Evolutionary conservation across 2,113 vertebrate genomes (phyloP).

Genomic region (Burhinus oedicnemus): DNA sequence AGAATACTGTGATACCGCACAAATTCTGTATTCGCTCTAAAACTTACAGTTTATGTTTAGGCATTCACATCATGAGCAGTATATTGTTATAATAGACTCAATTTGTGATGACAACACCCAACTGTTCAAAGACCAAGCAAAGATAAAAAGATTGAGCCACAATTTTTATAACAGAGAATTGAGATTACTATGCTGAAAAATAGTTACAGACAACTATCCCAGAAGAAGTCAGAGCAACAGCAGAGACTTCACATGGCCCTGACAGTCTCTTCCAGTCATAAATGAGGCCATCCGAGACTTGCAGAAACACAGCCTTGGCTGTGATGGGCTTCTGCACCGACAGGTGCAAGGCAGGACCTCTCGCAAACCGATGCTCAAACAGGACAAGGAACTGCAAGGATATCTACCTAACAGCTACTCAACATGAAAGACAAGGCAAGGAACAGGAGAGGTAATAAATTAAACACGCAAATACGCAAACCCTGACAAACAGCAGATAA

Average conservation of each 20-base stretch:
- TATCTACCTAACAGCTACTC: not conserved
- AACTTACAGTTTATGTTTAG: not conserved
- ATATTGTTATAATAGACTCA: not conserved
- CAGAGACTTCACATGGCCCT: not conserved
- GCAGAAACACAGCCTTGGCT: not conserved
- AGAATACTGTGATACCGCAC: not conserved
- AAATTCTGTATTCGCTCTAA: not conserved
- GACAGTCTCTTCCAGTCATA: not conserved
- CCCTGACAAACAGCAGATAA: constrained; percentile 27
- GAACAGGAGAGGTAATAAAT: constrained; percentile 47
- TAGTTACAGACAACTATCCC: not conserved
- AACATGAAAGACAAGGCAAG: constrained; percentile 50
- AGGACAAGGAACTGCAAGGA: not conserved
- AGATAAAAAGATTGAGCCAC: not conserved
- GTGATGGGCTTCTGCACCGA: rapidly evolving
- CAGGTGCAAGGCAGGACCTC: not conserved
- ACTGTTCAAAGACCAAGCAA: not conserved
- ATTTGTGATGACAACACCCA: not conserved
- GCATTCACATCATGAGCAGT: not conserved
- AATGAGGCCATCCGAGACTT: not conserved
- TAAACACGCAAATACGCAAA: not conserved
- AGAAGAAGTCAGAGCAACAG: not conserved
- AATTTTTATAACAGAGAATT: not conserved
- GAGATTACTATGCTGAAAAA: not conserved
- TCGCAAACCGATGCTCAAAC: not conserved